phyloP scores from a whole-genome alignment of 1,140 invertebrate species.

The Drosophila hydei region DNA sequence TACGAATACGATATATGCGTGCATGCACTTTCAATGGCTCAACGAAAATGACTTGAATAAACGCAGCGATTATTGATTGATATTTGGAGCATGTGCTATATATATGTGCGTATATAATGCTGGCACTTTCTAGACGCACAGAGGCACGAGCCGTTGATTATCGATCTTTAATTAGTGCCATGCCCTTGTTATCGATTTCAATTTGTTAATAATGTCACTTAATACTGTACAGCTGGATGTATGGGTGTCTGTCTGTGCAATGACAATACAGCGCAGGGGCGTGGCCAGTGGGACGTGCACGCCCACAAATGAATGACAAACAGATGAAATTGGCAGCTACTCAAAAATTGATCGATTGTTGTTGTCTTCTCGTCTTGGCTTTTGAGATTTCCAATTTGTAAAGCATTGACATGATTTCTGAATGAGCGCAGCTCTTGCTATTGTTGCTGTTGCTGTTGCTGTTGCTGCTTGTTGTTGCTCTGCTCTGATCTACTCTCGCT shows the following conservation, averaged over 20 bases:
- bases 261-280: not conserved
- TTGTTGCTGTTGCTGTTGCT: slow-evolving; percentile 3
- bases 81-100: too few relatives aligned
- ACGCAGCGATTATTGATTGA: not conserved
- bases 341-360: slow-evolving; percentile 5
- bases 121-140: too few relatives aligned
- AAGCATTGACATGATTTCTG: slow-evolving; percentile 71
- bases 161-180: too few relatives aligned
- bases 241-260: too few relatives aligned
- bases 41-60: not conserved
- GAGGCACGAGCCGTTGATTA: not conserved
- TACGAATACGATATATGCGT: not conserved
- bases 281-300: not conserved
- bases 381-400: slow-evolving; percentile 61
- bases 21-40: too few relatives aligned
- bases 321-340: slow-evolving; percentile 4
- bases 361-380: not conserved
- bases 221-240: too few relatives aligned
- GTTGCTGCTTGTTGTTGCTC: slow-evolving; percentile 51
- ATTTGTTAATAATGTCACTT: not conserved
- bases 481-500: slow-evolving; percentile 55
- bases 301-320: slow-evolving; percentile 18
- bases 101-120: too few relatives aligned
- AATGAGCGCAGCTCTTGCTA: slow-evolving; percentile 17
- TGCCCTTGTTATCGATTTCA: slow-evolving; percentile 7